Conservation (phyloP, 2,113 vertebrate species). For the Damaliscus lunatus region DNA sequence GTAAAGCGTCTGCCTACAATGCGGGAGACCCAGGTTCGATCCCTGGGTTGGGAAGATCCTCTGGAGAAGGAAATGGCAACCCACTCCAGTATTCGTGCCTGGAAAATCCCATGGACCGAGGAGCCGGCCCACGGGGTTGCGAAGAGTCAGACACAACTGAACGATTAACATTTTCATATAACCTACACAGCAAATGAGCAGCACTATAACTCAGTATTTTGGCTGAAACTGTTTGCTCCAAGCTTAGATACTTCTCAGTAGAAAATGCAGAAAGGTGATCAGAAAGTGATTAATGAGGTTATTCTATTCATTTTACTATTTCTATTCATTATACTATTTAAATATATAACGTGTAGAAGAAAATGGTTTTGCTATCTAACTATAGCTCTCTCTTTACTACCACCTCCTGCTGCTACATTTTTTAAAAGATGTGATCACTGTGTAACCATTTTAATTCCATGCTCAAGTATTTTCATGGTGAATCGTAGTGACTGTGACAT, state of each 20-base stretch:
- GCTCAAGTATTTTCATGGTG: neutral
- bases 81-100: neutral
- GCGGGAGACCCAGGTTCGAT: rapidly evolving
- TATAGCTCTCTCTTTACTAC: neutral
- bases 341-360: neutral
- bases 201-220: neutral
- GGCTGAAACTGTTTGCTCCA: neutral
- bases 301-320: neutral
- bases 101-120: neutral
- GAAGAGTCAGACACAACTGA: neutral
- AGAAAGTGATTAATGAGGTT: neutral
- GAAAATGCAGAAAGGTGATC: neutral
- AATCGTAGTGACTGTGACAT: neutral
- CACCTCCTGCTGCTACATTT: neutral
- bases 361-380: neutral
- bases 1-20: neutral
- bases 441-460: neutral
- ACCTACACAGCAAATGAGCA: neutral
- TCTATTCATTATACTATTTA: too few relatives aligned
- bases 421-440: neutral
- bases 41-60: neutral
- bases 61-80: neutral
- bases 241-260: neutral
- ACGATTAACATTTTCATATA: neutral
- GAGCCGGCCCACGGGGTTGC: neutral